Evolutionary conservation across 2,113 vertebrate genomes (phyloP).

Genomic region (Leptobrachium ailaonicum): DNA sequence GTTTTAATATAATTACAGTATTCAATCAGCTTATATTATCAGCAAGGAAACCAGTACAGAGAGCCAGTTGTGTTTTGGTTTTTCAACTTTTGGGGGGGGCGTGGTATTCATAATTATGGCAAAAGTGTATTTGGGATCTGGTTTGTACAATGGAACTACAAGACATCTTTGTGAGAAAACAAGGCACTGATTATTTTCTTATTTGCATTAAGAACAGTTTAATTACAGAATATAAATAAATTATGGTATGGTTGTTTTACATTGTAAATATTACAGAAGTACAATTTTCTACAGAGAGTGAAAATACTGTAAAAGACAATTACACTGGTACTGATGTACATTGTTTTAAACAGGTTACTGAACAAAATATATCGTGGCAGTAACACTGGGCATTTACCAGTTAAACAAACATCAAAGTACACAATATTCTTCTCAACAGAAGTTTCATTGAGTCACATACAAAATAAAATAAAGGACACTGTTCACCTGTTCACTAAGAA

Average conservation of each 20-base stretch:
- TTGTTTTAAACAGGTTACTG: constrained; percentile 76
- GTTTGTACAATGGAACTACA: too few relatives aligned
- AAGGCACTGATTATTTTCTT: constrained; percentile 52
- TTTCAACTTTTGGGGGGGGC: too few relatives aligned
- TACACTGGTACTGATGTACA: constrained; percentile 74
- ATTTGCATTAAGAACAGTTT: constrained; percentile 78
- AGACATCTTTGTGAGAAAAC: background rate
- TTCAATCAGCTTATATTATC: too few relatives aligned
- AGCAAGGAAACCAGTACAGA: too few relatives aligned
- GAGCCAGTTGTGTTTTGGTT: too few relatives aligned
- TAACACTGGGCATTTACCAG: constrained; percentile 72
- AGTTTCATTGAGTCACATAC: constrained; percentile 78
- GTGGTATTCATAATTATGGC: too few relatives aligned
- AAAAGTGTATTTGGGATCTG: too few relatives aligned
- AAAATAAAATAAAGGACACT: constrained; percentile 60
- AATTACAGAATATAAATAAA: constrained; percentile 78
- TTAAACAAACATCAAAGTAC: constrained; percentile 79
- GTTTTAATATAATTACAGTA: too few relatives aligned
- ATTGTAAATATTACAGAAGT: constrained; percentile 73
- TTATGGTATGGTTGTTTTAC: constrained; percentile 72
- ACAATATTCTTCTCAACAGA: constrained; percentile 77
- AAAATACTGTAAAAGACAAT: constrained; percentile 78
- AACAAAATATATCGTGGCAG: constrained; percentile 70
- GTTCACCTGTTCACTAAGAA: constrained; percentile 27
- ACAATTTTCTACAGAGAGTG: constrained; percentile 72